Evolutionary conservation across 2,113 vertebrate genomes (phyloP).

Genomic region (Neopipo cinnamomea): DNA sequence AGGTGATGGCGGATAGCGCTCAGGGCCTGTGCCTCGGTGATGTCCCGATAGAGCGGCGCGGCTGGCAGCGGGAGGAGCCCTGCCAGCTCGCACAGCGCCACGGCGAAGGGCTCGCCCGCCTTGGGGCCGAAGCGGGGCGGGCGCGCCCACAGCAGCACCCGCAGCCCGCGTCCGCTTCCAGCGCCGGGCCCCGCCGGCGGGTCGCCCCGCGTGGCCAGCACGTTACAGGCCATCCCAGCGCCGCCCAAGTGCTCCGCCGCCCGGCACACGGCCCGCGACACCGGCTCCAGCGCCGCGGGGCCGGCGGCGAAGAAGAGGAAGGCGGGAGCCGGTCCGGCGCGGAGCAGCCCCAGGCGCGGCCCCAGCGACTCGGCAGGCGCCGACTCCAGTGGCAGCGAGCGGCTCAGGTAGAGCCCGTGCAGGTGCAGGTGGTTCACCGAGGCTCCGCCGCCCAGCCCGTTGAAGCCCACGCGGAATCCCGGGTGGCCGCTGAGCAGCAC

Average conservation of each 20-base stretch:
- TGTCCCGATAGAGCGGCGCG: constrained; percentile 70
- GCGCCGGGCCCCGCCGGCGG: constrained; percentile 34
- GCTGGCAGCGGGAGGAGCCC: constrained; percentile 87
- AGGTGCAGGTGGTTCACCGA: constrained; percentile 93
- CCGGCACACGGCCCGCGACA: constrained; percentile 67
- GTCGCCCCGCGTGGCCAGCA: constrained; percentile 85
- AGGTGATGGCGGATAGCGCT: constrained; percentile 73
- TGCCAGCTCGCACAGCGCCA: constrained; percentile 92
- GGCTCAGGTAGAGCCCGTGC: constrained; percentile 84
- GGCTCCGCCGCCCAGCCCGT: constrained; percentile 89
- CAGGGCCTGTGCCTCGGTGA: constrained; percentile 77
- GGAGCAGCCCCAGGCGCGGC: constrained; percentile 67
- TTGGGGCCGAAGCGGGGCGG: constrained; percentile 82
- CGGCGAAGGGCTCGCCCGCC: constrained; percentile 80
- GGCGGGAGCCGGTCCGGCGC: constrained; percentile 72
- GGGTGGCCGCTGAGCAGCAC: constrained; percentile 84
- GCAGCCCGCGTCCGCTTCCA: constrained; percentile 63
- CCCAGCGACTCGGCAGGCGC: constrained; percentile 67
- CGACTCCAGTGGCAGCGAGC: constrained; percentile 78
- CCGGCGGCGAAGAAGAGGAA: constrained; percentile 82
- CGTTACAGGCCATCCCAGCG: constrained; percentile 83
- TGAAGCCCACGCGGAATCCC: constrained; percentile 88
- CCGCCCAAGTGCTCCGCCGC: constrained; percentile 77
- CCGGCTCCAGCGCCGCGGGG: constrained; percentile 16
- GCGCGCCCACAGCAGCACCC: constrained; percentile 85